Base-by-base conservation (phyloP, 1,140 invertebrate genomes). In the Eufriesea mexicana region DNA sequence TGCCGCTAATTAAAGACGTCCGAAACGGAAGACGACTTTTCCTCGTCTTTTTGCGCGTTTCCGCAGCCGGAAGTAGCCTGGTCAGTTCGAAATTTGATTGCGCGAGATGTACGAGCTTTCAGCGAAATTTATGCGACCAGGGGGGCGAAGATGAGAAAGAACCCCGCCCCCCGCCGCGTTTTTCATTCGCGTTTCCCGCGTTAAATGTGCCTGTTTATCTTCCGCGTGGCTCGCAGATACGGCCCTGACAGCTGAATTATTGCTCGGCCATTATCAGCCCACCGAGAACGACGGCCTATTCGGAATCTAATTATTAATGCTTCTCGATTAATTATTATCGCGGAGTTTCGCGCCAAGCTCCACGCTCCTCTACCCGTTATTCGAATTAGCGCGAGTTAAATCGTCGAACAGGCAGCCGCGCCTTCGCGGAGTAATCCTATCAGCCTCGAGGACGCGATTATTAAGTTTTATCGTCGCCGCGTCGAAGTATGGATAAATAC, bases 401-500 rank as follows among this genome's bases (percentile, higher is more conserved):
- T 18, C 35, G 42, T 45, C 42, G 42, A 68, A 25, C 66, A 23
- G 47, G 42, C 23, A 25, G 7, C 14, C 5, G 12, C n/a, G 49
- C 25, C 5, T 23, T 54, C 10, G 14, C 45, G 10, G 10, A 4
- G 49, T 35, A 72, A 68, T 47, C 25, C n/a, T 42, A 47, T 68
- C 42, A 68, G 28, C 25, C 70, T 35, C 70, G n/a, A 28, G 23
- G 18, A 23, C 28, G 47, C n/a, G 18, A 55, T 54, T 75, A 61
- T 62, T 20, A 75, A 49, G n/a, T 35, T 75, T 49, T 20, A 61
- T 62, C 45, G 45, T n/a, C 14, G 23, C n/a, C 45, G 18, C 45
- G 45, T 61, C 57, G 7, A 55, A 51, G 25, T 20, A 59, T 25
- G n/a, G 14, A 66, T 83, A 83, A 78, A 62, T 90, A 94, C 93